These are phyloP conservation scores for Megaceryle maxima DNA, from an alignment of 2,113 vertebrate species.

Conservation along the genomic window DNA sequence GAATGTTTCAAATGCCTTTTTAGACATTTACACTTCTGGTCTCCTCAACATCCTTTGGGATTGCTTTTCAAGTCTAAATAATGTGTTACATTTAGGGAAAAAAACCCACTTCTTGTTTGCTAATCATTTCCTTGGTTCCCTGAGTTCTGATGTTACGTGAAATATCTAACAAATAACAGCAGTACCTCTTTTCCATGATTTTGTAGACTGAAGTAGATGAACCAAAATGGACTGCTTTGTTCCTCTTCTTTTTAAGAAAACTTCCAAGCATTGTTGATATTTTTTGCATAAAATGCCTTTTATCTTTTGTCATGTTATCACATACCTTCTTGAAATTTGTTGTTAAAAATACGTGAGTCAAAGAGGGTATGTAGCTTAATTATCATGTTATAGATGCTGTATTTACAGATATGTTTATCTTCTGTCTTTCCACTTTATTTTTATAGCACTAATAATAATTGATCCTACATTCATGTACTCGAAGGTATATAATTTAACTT, in stretches of 20 bases:
- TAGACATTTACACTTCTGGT: not conserved
- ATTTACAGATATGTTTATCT: not conserved
- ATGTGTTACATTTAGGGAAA: not conserved
- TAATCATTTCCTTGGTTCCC: not conserved
- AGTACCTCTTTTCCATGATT: not conserved
- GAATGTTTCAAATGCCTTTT: not conserved
- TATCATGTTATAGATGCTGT: not conserved
- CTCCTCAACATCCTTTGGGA: not conserved
- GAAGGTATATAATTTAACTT: not conserved
- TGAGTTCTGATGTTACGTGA: not conserved
- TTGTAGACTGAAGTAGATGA: not conserved
- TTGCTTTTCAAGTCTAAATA: not conserved
- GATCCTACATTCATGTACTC: not conserved
- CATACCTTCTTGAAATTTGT: not conserved
- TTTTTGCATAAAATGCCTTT: not conserved
- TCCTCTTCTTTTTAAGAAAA: not conserved
- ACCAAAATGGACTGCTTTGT: not conserved
- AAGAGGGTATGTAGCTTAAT: not conserved
- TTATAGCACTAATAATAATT: not conserved
- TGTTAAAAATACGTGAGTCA: not conserved
- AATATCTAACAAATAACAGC: not conserved
- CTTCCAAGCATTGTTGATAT: not conserved
- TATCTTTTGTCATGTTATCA: not conserved
- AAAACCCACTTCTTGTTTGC: not conserved
- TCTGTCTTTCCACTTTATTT: not conserved